Evolutionary conservation across 30 jellyfish, hydroid and myxozoan genomes (phyloP).

Genomic region (Aurelia aurita complex sp. Pacific): DNA sequence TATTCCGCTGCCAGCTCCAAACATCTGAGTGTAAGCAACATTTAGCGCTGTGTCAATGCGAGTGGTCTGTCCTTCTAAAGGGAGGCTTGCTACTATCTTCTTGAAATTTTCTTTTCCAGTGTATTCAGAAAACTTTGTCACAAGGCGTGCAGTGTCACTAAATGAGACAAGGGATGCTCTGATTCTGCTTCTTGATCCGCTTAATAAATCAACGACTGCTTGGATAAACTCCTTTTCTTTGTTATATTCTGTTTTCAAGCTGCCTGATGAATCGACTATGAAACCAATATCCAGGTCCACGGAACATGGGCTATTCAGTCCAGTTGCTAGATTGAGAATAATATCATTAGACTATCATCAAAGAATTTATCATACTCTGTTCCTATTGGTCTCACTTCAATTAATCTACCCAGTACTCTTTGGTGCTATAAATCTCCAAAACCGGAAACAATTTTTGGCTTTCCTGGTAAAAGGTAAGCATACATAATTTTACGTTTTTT

Average conservation of each 20-base stretch:
- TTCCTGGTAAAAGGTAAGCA: too few relatives aligned
- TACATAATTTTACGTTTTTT: too few relatives aligned
- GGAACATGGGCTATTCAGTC: slow-evolving; percentile 6
- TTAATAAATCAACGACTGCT: slow-evolving; percentile 9
- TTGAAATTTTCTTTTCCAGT: background rate
- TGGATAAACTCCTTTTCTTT: slow-evolving; percentile 70
- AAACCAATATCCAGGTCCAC: slow-evolving; percentile 40
- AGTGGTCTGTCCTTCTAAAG: slow-evolving; percentile 57
- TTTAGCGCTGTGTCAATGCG: slow-evolving; percentile 68
- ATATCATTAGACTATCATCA: too few relatives aligned
- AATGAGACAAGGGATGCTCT: slow-evolving; percentile 58
- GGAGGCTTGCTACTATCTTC: slow-evolving; percentile 41
- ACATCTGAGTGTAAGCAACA: slow-evolving; percentile 65
- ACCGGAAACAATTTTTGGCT: too few relatives aligned
- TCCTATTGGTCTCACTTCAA: too few relatives aligned
- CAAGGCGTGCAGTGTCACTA: slow-evolving; percentile 39
- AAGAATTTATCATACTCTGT: too few relatives aligned
- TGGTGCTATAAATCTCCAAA: too few relatives aligned
- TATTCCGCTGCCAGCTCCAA: slow-evolving; percentile 36
- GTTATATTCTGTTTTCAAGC: slow-evolving; percentile 46
- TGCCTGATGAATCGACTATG: slow-evolving; percentile 75
- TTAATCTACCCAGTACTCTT: too few relatives aligned
- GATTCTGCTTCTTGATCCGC: background rate
- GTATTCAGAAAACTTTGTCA: slow-evolving; percentile 19
- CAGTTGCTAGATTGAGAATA: background rate